Percentiles rank a stretch among this genome's conserved stretches.
These are phyloP conservation scores for Chrysolina americana DNA, from an alignment of 2,888 invertebrate species.

Conservation along the genomic window DNA sequence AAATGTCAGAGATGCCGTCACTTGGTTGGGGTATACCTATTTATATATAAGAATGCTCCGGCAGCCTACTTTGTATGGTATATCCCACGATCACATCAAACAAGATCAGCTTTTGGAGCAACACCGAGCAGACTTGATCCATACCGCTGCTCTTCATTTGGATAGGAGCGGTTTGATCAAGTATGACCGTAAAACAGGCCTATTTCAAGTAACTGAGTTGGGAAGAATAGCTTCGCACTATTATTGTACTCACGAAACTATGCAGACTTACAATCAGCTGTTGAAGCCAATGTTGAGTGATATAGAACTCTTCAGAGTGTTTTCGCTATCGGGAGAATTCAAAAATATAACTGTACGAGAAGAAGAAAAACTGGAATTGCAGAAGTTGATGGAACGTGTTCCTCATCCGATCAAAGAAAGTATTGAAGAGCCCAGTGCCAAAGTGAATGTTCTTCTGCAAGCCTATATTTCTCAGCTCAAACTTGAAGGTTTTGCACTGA, in stretches of 20 bases:
- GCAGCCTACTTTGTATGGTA: constrained; percentile 90
- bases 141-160: constrained; percentile 91
- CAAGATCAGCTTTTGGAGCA: constrained; percentile 90
- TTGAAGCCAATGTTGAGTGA: constrained; percentile 97
- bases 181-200: constrained; percentile 95
- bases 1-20: constrained; percentile 90
- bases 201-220: constrained; percentile 86
- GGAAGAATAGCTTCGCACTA: constrained; percentile 99
- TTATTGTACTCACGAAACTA: constrained; percentile 97
- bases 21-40: constrained; percentile 97
- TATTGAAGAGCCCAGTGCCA: constrained; percentile 98
- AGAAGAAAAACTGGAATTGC: constrained; percentile 97
- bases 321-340: constrained; percentile 98
- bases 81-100: constrained; percentile 83
- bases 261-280: constrained; percentile 96
- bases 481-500: constrained; percentile 97
- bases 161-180: constrained; percentile 96
- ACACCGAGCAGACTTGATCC: constrained; percentile 93
- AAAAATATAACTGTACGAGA: constrained; percentile 92
- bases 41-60: constrained; percentile 89
- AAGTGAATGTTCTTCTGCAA: constrained; percentile 95
- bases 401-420: constrained; percentile 99
- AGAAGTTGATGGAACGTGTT: constrained; percentile 94
- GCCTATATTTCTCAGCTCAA: constrained; percentile 99
- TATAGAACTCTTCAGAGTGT: constrained; percentile 98